These are phyloP conservation scores for Tetraodon nigroviridis DNA, from an alignment of 2,113 vertebrate species.

Conservation along the genomic window DNA sequence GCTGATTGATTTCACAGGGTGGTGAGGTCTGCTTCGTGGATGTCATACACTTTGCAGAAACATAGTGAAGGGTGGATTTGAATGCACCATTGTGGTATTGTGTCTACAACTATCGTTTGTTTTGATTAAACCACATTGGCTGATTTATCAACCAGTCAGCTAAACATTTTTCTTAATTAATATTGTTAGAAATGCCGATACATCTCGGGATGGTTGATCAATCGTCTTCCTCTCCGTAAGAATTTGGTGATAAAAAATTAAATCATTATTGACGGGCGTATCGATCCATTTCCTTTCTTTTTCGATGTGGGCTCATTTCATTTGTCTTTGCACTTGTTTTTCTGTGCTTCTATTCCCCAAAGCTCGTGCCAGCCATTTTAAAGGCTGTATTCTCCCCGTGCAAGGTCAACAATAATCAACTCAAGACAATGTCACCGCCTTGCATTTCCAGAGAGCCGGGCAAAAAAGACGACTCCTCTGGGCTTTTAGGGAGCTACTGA, in stretches of 20 bases:
- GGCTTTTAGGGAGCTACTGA: slow-evolving; percentile 66
- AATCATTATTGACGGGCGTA: slow-evolving; percentile 70
- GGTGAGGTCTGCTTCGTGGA: slow-evolving; percentile 14
- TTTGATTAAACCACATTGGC: slow-evolving; percentile 69
- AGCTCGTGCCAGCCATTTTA: slow-evolving; percentile 67
- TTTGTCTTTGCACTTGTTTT: slow-evolving; percentile 67
- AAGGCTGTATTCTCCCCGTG: slow-evolving; percentile 59
- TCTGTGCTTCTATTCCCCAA: slow-evolving; percentile 59
- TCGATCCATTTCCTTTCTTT: slow-evolving; percentile 72
- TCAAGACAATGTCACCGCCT: slow-evolving; percentile 66
- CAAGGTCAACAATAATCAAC: slow-evolving; percentile 76
- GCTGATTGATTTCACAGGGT: slow-evolving; percentile 56
- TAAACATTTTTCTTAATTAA: slow-evolving; percentile 80
- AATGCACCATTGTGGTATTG: slow-evolving; percentile 32
- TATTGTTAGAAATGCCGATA: slow-evolving; percentile 77
- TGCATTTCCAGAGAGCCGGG: slow-evolving; percentile 45
- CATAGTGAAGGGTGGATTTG: slow-evolving; percentile 51
- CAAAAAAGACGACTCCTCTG: slow-evolving; percentile 55
- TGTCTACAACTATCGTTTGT: slow-evolving; percentile 69
- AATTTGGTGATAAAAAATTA: slow-evolving; percentile 77
- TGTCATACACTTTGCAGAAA: slow-evolving; percentile 53
- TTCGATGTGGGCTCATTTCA: slow-evolving; percentile 63
- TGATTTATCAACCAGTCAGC: slow-evolving; percentile 67
- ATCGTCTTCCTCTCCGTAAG: slow-evolving; percentile 72
- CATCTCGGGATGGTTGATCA: slow-evolving; percentile 70